phyloP scores from a whole-genome alignment of 1,140 invertebrate species.

The Heliothis subflexa region DNA sequence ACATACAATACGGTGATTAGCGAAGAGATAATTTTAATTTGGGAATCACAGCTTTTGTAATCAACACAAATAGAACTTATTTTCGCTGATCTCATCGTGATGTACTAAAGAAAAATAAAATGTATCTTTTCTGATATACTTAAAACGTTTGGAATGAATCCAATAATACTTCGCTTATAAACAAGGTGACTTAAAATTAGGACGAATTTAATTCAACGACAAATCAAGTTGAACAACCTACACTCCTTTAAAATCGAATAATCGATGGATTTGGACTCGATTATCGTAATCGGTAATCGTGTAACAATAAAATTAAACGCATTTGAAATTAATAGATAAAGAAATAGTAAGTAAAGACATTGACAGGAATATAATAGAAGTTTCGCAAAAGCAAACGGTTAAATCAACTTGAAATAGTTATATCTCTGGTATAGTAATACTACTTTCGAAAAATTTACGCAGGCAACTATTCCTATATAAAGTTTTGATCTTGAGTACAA shows the following conservation, averaged over 20 bases:
- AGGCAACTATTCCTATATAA: background rate
- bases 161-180: background rate
- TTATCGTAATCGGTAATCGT: too few relatives aligned
- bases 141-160: slow-evolving; percentile 14
- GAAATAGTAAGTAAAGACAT: too few relatives aligned
- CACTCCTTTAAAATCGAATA: background rate
- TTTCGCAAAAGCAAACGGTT: background rate
- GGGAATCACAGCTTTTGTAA: too few relatives aligned
- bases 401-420: too few relatives aligned
- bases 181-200: slow-evolving; percentile 18
- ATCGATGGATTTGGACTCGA: too few relatives aligned
- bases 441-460: too few relatives aligned
- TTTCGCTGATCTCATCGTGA: background rate
- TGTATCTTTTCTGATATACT: background rate
- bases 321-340: too few relatives aligned
- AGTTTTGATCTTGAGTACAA: slow-evolving; percentile 6
- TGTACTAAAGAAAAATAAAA: background rate
- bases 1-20: too few relatives aligned
- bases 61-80: background rate
- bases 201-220: background rate
- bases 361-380: background rate
- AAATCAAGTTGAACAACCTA: background rate
- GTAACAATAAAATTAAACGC: too few relatives aligned
- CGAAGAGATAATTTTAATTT: too few relatives aligned
- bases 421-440: too few relatives aligned